phyloP scores from a whole-genome alignment of 2,797 vertebrate genomes.

The Chromobotia macracanthus region DNA sequence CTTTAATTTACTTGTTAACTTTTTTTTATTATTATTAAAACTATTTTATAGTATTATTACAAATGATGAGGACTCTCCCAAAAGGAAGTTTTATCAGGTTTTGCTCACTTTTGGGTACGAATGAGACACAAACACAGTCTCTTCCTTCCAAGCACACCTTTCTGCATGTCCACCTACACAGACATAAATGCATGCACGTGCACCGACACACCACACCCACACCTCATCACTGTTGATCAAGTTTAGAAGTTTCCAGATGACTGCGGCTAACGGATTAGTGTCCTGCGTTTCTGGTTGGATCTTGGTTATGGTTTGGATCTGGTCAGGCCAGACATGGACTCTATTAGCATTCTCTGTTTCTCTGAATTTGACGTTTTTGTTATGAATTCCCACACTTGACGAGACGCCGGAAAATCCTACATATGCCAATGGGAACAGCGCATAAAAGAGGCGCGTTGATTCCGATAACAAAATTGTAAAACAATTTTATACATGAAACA shows the following conservation, averaged over 20 bases:
- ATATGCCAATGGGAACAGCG: too few relatives aligned
- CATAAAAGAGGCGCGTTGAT: slow-evolving; percentile 10
- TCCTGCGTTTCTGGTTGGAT: slow-evolving; percentile 19
- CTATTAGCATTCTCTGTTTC: slow-evolving; percentile 31
- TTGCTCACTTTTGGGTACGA: too few relatives aligned
- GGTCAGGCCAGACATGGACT: slow-evolving; percentile 20
- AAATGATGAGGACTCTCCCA: too few relatives aligned
- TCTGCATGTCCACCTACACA: background rate
- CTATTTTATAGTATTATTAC: too few relatives aligned
- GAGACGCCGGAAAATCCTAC: slow-evolving; percentile 28
- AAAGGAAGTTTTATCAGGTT: too few relatives aligned
- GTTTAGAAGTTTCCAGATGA: slow-evolving; percentile 67
- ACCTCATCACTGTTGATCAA: too few relatives aligned
- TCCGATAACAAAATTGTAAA: too few relatives aligned
- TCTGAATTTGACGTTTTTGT: slow-evolving; percentile 48
- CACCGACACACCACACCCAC: slow-evolving; percentile 42
- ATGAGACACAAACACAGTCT: background rate
- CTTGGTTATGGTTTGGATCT: slow-evolving; percentile 20
- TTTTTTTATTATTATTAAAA: too few relatives aligned
- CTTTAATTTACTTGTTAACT: too few relatives aligned
- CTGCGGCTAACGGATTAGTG: slow-evolving; percentile 43
- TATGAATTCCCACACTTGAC: slow-evolving; percentile 46
- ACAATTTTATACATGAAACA: background rate
- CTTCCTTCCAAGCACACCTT: slow-evolving; percentile 7
- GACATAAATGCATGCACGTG: background rate